Evolutionary conservation across 2,797 vertebrate genomes (phyloP).

Genomic region (Caiman crocodilus): DNA sequence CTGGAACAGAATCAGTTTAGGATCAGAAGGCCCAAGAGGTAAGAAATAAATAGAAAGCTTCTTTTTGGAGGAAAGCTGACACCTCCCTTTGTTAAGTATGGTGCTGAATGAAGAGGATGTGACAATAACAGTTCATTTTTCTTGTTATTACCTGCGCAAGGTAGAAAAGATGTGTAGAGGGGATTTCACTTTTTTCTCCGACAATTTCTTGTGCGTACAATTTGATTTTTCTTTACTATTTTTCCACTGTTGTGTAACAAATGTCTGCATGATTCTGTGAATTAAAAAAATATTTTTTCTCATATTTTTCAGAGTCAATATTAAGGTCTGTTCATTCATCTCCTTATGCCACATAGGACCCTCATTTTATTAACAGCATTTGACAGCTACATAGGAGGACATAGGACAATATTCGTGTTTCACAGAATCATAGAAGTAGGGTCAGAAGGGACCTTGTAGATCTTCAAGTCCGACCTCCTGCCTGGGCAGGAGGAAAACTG

Average conservation of each 20-base stretch:
- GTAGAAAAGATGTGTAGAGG: conserved; percentile 93
- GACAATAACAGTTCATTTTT: not conserved
- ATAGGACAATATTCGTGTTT: not conserved
- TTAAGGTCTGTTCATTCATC: not conserved
- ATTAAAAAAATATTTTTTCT: conserved; percentile 41
- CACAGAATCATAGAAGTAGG: too few relatives aligned
- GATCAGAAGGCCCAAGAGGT: conserved; percentile 22
- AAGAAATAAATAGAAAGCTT: conserved; percentile 56
- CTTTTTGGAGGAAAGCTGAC: conserved; percentile 26
- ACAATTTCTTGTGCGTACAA: conserved; percentile 88
- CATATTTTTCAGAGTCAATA: not conserved
- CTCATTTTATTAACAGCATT: not conserved
- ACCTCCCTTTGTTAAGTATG: conserved; percentile 45
- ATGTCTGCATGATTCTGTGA: conserved; percentile 92
- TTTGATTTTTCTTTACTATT: conserved; percentile 90
- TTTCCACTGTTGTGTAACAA: conserved; percentile 93
- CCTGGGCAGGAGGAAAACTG: too few relatives aligned
- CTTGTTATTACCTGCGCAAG: conserved; percentile 86
- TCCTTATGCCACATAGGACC: not conserved
- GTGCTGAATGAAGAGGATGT: not conserved
- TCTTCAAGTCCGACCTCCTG: too few relatives aligned
- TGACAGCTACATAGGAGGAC: not conserved
- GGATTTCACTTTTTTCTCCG: conserved; percentile 91
- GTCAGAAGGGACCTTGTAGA: too few relatives aligned
- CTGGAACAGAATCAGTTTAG: too few relatives aligned